Conservation (phyloP, 2,797 vertebrate genomes). For the Aphelocoma californica region DNA sequence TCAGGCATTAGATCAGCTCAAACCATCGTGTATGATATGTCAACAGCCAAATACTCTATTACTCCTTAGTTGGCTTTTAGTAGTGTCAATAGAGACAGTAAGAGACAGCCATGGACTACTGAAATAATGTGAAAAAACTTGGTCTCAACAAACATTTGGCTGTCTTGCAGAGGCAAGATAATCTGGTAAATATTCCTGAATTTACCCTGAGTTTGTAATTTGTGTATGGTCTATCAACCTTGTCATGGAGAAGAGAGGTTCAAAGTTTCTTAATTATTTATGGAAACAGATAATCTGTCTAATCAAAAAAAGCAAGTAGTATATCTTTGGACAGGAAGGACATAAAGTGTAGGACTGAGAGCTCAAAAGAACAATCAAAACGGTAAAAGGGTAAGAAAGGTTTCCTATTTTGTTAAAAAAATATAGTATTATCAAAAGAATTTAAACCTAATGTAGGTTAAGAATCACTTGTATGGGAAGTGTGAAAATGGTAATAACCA, state of each 20-base stretch:
- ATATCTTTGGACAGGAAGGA: background rate
- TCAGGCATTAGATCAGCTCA: background rate
- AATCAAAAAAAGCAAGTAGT: fast-evolving
- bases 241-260: fast-evolving
- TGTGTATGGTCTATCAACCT: background rate
- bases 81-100: background rate
- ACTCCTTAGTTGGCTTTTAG: background rate
- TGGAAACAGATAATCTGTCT: background rate
- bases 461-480: background rate
- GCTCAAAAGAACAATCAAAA: background rate
- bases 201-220: background rate
- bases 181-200: background rate
- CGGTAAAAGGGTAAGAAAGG: background rate
- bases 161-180: background rate
- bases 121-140: background rate
- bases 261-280: background rate
- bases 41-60: background rate
- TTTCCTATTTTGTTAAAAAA: background rate
- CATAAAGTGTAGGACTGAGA: background rate
- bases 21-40: background rate
- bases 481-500: background rate
- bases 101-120: background rate
- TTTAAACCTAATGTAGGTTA: background rate
- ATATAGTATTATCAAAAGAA: background rate
- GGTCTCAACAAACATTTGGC: background rate